Evolutionary conservation across 2,797 vertebrate species (phyloP).

Genomic region (Tolypeutes matacus): DNA sequence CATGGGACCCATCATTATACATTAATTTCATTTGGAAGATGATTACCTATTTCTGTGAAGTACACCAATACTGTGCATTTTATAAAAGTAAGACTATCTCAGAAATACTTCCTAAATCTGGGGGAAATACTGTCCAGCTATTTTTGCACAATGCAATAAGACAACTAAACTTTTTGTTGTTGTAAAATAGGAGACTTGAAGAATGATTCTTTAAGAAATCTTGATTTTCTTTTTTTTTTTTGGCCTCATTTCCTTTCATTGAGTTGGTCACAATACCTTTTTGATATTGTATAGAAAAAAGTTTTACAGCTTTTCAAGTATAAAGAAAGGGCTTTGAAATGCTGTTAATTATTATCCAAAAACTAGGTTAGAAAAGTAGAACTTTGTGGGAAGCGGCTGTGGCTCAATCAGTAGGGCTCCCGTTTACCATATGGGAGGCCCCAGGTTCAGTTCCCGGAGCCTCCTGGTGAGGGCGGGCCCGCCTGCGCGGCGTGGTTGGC

Average conservation of each 20-base stretch:
- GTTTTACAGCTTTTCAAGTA: slow-evolving; percentile 10
- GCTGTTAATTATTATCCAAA: not conserved
- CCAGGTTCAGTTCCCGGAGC: no score
- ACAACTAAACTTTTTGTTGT: not conserved
- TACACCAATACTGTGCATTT: not conserved
- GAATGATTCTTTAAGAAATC: slow-evolving; percentile 30
- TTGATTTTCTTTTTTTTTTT: not conserved
- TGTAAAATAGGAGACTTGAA: not conserved
- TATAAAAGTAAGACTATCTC: not conserved
- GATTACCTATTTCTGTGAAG: slow-evolving; percentile 23
- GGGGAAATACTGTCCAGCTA: not conserved
- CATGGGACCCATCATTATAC: not conserved
- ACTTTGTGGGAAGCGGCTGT: no score
- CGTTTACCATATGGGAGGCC: no score
- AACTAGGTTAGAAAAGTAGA: not conserved
- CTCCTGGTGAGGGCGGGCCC: no score
- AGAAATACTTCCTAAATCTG: slow-evolving; percentile 11
- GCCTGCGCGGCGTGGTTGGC: no score
- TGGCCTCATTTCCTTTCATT: not conserved
- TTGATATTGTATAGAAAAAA: not conserved
- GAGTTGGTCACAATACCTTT: not conserved
- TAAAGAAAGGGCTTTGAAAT: slow-evolving; percentile 44
- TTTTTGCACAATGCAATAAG: slow-evolving; percentile 4
- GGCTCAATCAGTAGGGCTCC: no score
- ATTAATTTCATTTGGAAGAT: slow-evolving; percentile 13